phyloP scores from a whole-genome alignment of 2,797 vertebrate species.

The Semaprochilodus insignis region DNA sequence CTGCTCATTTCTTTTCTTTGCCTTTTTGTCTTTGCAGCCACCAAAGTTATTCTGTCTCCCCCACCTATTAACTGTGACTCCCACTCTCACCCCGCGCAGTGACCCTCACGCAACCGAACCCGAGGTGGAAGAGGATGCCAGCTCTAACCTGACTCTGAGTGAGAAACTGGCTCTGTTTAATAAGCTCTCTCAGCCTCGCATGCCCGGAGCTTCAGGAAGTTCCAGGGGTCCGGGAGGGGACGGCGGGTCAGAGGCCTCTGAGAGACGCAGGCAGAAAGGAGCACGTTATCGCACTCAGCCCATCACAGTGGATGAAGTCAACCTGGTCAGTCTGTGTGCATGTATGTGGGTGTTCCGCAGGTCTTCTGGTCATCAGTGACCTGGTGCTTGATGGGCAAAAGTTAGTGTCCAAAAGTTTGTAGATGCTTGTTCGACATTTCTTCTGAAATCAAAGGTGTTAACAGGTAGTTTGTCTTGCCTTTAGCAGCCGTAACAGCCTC shows the following conservation, averaged over 20 bases:
- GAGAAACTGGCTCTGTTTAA: slow-evolving; percentile 84
- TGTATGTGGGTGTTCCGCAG: no score
- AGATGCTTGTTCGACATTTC: no score
- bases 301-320: slow-evolving; percentile 82
- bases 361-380: neutral
- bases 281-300: slow-evolving; percentile 81
- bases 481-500: no score
- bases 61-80: neutral
- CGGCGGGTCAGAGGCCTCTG: slow-evolving; percentile 56
- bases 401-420: no score
- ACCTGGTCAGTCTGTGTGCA: slow-evolving; percentile 68
- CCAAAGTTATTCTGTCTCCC: no score
- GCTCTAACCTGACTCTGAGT: slow-evolving; percentile 79
- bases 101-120: slow-evolving; percentile 58
- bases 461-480: neutral
- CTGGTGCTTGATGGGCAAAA: no score
- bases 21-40: no score
- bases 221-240: slow-evolving; percentile 42
- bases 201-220: slow-evolving; percentile 22
- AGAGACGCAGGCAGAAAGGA: slow-evolving; percentile 80
- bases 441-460: no score
- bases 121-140: slow-evolving; percentile 73
- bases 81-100: slow-evolving; percentile 45
- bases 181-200: slow-evolving; percentile 74
- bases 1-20: no score